Base-by-base conservation (phyloP, 2,797 vertebrate species). In the Sebastolobus altivelis region DNA sequence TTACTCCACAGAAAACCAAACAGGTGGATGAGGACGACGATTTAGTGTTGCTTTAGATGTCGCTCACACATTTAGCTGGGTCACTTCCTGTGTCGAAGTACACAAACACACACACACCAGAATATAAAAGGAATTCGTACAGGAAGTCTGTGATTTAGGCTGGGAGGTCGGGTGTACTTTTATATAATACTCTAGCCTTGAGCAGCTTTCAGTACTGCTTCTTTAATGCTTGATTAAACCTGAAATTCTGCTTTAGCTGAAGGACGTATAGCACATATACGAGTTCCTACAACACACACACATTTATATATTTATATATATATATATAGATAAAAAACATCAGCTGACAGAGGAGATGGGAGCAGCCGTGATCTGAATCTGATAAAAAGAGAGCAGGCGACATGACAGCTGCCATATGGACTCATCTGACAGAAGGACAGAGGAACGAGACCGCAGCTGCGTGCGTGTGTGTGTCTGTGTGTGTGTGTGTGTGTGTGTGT, bases 361-460 rank as follows among this genome's bases (percentile, higher is more conserved):
- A 87, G 79, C 82, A 81, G 88, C 75, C 78, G 67, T 62, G 85
- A 83, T 87, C 65, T 77, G 88, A 92, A 87, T 87, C 79, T 81
- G 85, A 92, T 85, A 78, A 82, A 86, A 83, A 65, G 67, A 60
- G 70, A 73, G 73, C 87, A 83, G 86, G 82, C 72, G 76, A 84
- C 77, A 70, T 84, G 86, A 89, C 75, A 87, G 83, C 88, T 89
- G 83, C 83, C 86, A 85, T 84, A 92, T 87, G 92, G 86, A 87
- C 77, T 81, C 87, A 83, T 89, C 85, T 87, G 87, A 88, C 86
- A 88, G 81, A 79, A 75, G 84, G 80, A 77, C 73, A 63, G 81
- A 65, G 63, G 73, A 65, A 29, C 55, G 65, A 77, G 83, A 72
- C 54, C 77, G 67, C 77, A 85, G 77, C 78, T 82, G 82, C 76